Percentiles rank a stretch among this genome's conserved stretches.
phyloP scores from a whole-genome alignment of 2,888 invertebrate species.

The Arctia plantaginis region DNA sequence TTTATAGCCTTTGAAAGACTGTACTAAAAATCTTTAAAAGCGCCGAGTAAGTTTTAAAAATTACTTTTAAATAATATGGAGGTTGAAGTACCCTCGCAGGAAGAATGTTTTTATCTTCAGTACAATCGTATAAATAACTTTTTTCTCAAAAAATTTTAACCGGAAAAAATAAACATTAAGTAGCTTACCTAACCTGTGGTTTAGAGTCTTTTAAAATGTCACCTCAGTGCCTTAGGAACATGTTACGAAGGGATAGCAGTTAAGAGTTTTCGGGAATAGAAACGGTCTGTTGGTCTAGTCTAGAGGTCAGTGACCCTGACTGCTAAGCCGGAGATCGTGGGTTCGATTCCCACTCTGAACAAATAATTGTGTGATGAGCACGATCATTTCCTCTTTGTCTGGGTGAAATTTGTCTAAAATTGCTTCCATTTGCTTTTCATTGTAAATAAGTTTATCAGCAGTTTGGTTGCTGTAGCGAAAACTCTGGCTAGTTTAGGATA shows the following conservation, averaged over 20 bases:
- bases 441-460: too few species aligned
- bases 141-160: neutral
- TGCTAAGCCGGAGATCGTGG: too few species aligned
- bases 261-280: neutral
- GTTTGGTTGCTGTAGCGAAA: too few species aligned
- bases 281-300: too few species aligned
- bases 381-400: too few species aligned
- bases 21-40: neutral
- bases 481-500: too few species aligned
- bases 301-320: too few species aligned
- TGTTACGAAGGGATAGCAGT: neutral
- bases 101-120: neutral
- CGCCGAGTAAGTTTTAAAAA: neutral
- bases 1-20: slow-evolving; percentile 1
- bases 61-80: neutral
- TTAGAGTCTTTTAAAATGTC: neutral
- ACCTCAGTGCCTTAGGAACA: neutral
- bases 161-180: neutral
- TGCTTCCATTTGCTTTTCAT: too few species aligned
- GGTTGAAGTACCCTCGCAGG: neutral
- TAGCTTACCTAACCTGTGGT: neutral
- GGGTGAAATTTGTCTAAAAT: too few species aligned
- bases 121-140: neutral
- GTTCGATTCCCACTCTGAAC: too few species aligned
- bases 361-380: too few species aligned